phyloP scores from a whole-genome alignment of 2,888 invertebrate species.

The Chalcosyrphus nemorum region DNA sequence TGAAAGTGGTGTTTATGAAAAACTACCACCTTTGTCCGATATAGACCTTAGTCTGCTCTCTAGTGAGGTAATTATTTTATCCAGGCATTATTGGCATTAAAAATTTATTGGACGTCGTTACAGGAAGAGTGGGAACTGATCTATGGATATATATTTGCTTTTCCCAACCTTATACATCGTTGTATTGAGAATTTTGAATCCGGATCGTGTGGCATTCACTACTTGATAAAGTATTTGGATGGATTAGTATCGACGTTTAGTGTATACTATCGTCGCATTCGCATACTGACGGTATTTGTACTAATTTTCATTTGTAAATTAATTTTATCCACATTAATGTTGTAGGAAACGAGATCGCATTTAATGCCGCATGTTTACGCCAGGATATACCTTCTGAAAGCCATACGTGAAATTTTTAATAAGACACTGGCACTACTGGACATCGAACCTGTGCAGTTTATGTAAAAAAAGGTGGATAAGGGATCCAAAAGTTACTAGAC shows the following conservation, averaged over 20 bases:
- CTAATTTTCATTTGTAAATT: background rate
- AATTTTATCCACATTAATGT: slow-evolving; percentile 74
- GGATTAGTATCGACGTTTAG: slow-evolving; percentile 87
- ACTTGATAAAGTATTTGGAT: slow-evolving; percentile 86
- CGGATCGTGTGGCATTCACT: slow-evolving; percentile 85
- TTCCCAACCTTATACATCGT: slow-evolving; percentile 85
- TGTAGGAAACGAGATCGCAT: slow-evolving; percentile 87
- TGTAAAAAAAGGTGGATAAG: slow-evolving; percentile 84
- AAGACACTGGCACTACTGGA: slow-evolving; percentile 85
- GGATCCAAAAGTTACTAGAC: background rate
- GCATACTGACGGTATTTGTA: slow-evolving; percentile 87
- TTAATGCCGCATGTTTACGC: slow-evolving; percentile 87
- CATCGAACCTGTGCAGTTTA: slow-evolving; percentile 87
- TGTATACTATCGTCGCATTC: slow-evolving; percentile 88
- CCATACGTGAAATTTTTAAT: slow-evolving; percentile 86
- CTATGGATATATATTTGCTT: slow-evolving; percentile 86
- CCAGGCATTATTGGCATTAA: no score
- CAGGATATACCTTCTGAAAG: slow-evolving; percentile 87
- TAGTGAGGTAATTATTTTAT: slow-evolving; percentile 84
- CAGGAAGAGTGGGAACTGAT: slow-evolving; percentile 91
- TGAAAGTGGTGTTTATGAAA: slow-evolving; percentile 83
- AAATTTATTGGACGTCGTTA: no score
- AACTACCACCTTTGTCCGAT: slow-evolving; percentile 84
- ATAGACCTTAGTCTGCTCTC: slow-evolving; percentile 86
- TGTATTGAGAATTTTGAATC: slow-evolving; percentile 83